phyloP scores from a whole-genome alignment of 1,140 invertebrate genomes.

The Neodiprion lecontei region DNA sequence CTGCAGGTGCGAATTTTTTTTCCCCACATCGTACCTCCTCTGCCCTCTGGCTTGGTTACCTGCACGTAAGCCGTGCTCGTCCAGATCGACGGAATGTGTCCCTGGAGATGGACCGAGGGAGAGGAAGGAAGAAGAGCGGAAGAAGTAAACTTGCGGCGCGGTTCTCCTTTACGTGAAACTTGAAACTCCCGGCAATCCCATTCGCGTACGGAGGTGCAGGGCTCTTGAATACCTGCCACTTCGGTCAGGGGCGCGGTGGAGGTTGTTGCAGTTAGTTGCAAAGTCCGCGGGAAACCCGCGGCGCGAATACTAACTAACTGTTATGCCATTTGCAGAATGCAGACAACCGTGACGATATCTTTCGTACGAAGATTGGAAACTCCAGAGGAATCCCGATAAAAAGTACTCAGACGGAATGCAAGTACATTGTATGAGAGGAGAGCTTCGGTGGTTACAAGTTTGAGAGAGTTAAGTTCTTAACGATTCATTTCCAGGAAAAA shows the following conservation, averaged over 20 bases:
- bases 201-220: conserved; percentile 22
- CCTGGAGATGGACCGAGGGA: conserved; percentile 30
- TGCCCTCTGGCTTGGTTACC: conserved; percentile 40
- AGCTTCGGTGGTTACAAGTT: too few relatives aligned
- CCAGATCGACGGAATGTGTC: conserved; percentile 42
- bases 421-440: too few relatives aligned
- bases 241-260: conserved; percentile 33
- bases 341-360: too few relatives aligned
- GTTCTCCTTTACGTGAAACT: neutral
- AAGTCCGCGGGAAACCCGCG: conserved; percentile 28
- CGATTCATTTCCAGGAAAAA: too few relatives aligned
- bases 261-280: conserved; percentile 40
- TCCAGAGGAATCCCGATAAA: too few relatives aligned
- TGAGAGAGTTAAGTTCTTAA: too few relatives aligned
- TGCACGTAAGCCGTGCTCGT: conserved; percentile 43
- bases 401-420: too few relatives aligned
- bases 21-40: conserved; percentile 28
- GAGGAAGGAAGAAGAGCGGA: neutral
- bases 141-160: conserved; percentile 29
- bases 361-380: too few relatives aligned
- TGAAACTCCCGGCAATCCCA: conserved; percentile 24
- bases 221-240: conserved; percentile 48
- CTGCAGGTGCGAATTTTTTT: neutral
- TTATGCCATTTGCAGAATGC: conserved; percentile 38
- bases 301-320: conserved; percentile 45